These are phyloP conservation scores for Fregata magnificens DNA, from an alignment of 2,113 vertebrate species.

Conservation along the genomic window DNA sequence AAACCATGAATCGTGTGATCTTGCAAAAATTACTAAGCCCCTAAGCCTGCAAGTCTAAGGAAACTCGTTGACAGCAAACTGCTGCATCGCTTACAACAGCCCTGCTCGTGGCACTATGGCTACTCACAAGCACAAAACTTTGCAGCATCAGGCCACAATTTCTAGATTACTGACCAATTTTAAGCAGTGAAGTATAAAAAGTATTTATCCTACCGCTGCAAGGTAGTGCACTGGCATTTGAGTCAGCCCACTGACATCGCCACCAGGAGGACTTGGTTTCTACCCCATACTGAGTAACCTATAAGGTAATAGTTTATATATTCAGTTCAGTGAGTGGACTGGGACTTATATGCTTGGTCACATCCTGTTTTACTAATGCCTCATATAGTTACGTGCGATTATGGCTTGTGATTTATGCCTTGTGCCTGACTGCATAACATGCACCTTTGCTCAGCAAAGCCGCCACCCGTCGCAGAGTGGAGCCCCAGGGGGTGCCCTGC, in stretches of 20 bases:
- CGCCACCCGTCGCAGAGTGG: fast-evolving
- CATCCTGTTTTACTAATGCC: neutral
- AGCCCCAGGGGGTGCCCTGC: neutral
- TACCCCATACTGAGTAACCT: neutral
- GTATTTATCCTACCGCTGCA: neutral
- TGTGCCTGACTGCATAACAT: neutral
- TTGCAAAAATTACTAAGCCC: neutral
- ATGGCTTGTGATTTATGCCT: neutral
- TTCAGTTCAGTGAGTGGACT: neutral
- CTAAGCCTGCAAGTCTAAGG: neutral
- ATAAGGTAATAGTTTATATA: neutral
- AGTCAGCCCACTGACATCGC: neutral
- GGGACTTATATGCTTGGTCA: neutral
- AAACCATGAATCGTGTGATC: neutral
- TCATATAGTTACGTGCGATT: neutral
- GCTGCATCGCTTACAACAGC: neutral
- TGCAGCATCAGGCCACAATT: neutral
- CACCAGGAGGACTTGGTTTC: neutral
- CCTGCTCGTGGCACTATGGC: neutral
- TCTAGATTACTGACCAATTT: neutral
- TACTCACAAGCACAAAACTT: neutral
- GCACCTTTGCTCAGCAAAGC: neutral
- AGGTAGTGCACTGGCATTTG: neutral
- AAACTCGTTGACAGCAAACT: neutral
- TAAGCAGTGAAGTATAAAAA: neutral